phyloP scores from a whole-genome alignment of 2,797 vertebrate genomes.

The Mus minutoides region DNA sequence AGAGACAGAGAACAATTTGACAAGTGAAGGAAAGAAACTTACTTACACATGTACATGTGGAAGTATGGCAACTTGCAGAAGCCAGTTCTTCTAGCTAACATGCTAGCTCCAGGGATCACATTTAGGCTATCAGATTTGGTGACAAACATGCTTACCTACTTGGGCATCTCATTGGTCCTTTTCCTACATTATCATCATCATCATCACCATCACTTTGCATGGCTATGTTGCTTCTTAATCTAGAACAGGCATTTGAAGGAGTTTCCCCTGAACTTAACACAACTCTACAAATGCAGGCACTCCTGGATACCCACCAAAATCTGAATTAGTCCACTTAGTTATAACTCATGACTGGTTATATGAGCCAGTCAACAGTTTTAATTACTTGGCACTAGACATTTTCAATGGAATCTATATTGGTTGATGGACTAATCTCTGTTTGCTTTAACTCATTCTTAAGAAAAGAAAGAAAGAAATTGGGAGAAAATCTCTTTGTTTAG shows the following conservation, averaged over 20 bases:
- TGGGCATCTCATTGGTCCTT: not conserved
- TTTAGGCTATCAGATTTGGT: not conserved
- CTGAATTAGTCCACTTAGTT: slow-evolving; percentile 66
- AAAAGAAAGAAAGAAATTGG: not conserved
- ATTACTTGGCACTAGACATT: slow-evolving; percentile 61
- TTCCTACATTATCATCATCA: not conserved
- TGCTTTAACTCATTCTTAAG: slow-evolving; percentile 53
- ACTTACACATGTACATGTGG: not conserved
- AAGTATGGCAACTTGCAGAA: not conserved
- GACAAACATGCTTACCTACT: not conserved
- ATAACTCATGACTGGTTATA: slow-evolving; percentile 53
- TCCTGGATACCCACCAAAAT: slow-evolving; percentile 14
- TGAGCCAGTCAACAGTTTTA: slow-evolving; percentile 51
- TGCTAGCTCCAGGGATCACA: not conserved
- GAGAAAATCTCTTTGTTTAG: not conserved
- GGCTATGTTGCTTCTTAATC: not conserved
- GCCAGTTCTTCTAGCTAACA: not conserved
- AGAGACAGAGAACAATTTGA: not conserved
- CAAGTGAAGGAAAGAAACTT: not conserved
- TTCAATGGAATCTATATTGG: slow-evolving; percentile 59
- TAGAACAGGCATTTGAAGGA: not conserved
- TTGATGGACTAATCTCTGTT: slow-evolving; percentile 58
- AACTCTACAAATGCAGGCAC: not conserved
- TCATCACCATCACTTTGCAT: not conserved
- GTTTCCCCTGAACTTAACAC: slow-evolving; percentile 37